Conservation (phyloP, 2,797 vertebrate genomes). For the Dendrocincla tyrannina region DNA sequence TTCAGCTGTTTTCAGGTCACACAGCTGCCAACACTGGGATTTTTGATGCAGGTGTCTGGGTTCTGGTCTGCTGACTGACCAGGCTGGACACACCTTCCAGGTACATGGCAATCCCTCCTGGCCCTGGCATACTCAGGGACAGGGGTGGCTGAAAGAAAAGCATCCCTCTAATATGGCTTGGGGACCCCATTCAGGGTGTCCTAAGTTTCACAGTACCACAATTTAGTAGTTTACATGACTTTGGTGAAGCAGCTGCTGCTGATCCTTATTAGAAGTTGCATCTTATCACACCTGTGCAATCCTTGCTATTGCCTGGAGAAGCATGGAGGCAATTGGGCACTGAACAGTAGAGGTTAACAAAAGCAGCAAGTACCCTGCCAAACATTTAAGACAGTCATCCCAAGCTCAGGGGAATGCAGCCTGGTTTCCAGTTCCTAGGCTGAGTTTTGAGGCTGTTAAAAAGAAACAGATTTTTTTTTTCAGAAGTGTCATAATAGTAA, state of each 20-base stretch:
- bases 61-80: neutral
- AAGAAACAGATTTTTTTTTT: neutral
- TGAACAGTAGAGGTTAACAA: neutral
- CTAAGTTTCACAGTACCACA: neutral
- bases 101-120: neutral
- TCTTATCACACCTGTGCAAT: neutral
- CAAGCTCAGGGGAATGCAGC: neutral
- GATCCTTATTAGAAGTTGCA: neutral
- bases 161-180: neutral
- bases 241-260: neutral
- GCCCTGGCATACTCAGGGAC: neutral
- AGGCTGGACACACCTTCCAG: neutral
- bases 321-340: neutral
- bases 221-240: neutral
- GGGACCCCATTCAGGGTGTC: neutral
- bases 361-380: neutral
- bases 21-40: neutral
- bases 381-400: neutral
- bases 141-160: neutral
- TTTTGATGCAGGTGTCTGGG: accelerated
- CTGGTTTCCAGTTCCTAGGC: neutral
- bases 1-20: neutral
- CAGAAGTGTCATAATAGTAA: neutral
- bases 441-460: neutral
- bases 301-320: neutral